A percentile compares a stretch with the other conserved stretches of the same genome.
Evolutionary conservation across 1,140 invertebrate species (phyloP).

Genomic region (Drosophila bocqueti): DNA sequence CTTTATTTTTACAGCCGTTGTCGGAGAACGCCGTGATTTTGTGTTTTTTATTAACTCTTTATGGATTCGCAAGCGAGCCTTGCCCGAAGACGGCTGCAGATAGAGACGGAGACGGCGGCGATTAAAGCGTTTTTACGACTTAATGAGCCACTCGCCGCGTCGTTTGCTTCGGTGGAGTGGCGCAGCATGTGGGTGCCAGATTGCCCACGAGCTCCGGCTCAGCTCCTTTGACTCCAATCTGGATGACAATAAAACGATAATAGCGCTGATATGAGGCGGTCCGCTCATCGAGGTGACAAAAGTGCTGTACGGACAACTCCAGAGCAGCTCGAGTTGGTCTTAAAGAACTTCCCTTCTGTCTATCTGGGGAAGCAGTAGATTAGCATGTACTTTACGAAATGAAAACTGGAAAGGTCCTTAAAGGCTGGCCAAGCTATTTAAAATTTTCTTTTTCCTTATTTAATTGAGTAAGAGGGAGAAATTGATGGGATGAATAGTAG

Average conservation of each 20-base stretch:
- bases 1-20: slow-evolving; percentile 73
- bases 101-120: slow-evolving; percentile 29
- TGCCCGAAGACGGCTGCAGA: slow-evolving; percentile 2
- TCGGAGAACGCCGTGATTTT: slow-evolving; percentile 69
- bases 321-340: slow-evolving; percentile 17
- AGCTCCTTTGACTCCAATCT: slow-evolving; percentile 35
- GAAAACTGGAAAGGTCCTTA: neutral
- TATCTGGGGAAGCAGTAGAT: slow-evolving; percentile 26
- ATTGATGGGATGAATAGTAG: neutral
- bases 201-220: slow-evolving; percentile 60
- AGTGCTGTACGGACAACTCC: slow-evolving; percentile 62
- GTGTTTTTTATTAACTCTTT: slow-evolving; percentile 82
- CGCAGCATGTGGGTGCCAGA: slow-evolving; percentile 76
- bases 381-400: slow-evolving; percentile 42
- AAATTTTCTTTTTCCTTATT: neutral
- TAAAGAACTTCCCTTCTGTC: slow-evolving; percentile 1
- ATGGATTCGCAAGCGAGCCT: slow-evolving; percentile 73
- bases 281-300: slow-evolving; percentile 72
- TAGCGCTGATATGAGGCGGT: slow-evolving; percentile 63
- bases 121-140: slow-evolving; percentile 82
- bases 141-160: slow-evolving; percentile 77
- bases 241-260: slow-evolving; percentile 72
- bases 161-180: slow-evolving; percentile 40
- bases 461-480: neutral
- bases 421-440: too few relatives aligned